Evolutionary conservation across 2,113 vertebrate species (phyloP).

Genomic region (Casuarius casuarius): DNA sequence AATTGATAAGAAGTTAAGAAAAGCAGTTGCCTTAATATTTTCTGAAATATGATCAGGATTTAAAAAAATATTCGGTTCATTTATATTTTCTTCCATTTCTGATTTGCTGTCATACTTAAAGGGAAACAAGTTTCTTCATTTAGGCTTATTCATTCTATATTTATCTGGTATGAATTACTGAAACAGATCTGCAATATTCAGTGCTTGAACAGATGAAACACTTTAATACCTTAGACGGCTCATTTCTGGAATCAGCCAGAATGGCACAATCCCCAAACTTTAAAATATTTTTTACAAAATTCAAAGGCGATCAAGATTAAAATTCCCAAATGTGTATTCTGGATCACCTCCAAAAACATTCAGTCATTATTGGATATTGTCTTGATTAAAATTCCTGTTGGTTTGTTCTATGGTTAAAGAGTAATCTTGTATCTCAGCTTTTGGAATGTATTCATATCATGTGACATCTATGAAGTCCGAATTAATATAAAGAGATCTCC

Average conservation of each 20-base stretch:
- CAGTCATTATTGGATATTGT: conserved; percentile 88
- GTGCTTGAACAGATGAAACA: conserved; percentile 86
- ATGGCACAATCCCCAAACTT: conserved; percentile 74
- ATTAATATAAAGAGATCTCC: conserved; percentile 85
- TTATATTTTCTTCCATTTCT: conserved; percentile 30
- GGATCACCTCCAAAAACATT: conserved; percentile 78
- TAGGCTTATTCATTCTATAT: conserved; percentile 63
- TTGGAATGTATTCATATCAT: conserved; percentile 81
- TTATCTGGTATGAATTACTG: conserved; percentile 83
- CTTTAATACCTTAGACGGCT: conserved; percentile 83
- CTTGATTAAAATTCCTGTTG: conserved; percentile 90
- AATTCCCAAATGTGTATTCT: conserved; percentile 83
- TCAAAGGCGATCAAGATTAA: conserved; percentile 83
- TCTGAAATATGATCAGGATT: background rate
- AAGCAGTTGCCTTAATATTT: conserved; percentile 13
- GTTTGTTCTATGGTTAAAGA: conserved; percentile 82
- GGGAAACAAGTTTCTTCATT: conserved; percentile 34
- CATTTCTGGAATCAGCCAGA: conserved; percentile 84
- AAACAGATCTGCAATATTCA: conserved; percentile 85
- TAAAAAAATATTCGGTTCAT: background rate
- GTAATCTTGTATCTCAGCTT: conserved; percentile 80
- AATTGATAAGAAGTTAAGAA: background rate
- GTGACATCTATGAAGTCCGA: conserved; percentile 73
- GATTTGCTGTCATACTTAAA: conserved; percentile 9
- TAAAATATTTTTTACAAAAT: conserved; percentile 74